Conservation (phyloP, 2,113 vertebrate genomes). For the Glaucidium brasilianum region DNA sequence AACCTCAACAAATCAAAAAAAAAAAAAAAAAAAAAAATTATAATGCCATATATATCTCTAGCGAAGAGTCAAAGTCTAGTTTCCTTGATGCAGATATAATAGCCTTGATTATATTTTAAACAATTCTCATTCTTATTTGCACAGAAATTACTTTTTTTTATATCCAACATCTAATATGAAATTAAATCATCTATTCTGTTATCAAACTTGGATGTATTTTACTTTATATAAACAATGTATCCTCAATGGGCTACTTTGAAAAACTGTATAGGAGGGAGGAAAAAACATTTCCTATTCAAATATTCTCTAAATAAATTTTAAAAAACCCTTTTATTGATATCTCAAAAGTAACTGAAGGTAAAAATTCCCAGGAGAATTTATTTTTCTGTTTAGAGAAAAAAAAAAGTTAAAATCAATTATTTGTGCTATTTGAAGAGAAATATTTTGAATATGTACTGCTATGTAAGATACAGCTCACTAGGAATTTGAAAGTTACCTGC, state of each 20-base stretch:
- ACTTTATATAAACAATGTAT: background rate
- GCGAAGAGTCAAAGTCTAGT: background rate
- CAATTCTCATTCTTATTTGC: background rate
- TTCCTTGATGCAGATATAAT: background rate
- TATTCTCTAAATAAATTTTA: background rate
- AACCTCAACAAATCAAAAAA: background rate
- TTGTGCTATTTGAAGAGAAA: background rate
- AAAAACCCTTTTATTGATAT: background rate
- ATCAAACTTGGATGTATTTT: background rate
- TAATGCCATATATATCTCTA: background rate
- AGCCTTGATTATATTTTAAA: background rate
- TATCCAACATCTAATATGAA: background rate
- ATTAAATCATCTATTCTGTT: background rate
- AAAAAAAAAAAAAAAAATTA: background rate
- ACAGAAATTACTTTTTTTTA: background rate
- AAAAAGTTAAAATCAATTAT: background rate
- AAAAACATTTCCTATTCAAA: background rate
- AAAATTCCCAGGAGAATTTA: background rate
- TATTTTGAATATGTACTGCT: background rate
- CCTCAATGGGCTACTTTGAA: background rate
- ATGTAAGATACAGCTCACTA: background rate
- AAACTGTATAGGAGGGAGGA: background rate
- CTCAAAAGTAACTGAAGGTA: background rate
- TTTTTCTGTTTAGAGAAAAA: background rate
- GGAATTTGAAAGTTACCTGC: background rate